Base-by-base conservation (phyloP, 2,113 vertebrate genomes). In the Alosa alosa region DNA sequence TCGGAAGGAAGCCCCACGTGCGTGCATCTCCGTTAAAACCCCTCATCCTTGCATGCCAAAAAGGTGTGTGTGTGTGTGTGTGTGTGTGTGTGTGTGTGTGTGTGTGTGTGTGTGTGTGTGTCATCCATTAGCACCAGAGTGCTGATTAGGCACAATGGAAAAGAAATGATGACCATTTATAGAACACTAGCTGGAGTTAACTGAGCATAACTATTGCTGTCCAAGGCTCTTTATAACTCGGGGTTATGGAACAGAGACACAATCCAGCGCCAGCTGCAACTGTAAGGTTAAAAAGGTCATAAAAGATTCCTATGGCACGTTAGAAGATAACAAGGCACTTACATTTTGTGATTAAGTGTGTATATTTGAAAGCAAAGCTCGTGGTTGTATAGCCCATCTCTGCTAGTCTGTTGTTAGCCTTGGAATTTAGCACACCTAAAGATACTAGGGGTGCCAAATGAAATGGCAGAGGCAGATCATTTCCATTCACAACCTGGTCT, bases 151-250 rank as follows among this genome's bases (percentile, higher is more conserved):
- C 91, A 89, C 89, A 84, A 60, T 85, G 46, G 68, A 88, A 88
- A 91, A 88, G 89, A 90, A 92, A 91, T 88, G 91, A 93, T 90
- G 89, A 88, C 86, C 90, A 90, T 92, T 93, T 91, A 93, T 89
- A 91, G 90, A 93, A 90, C 89, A 93, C 90, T 87, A 92, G 90
- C 88, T 86, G 82, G 86, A 93, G 91, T 91, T 91, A 93, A 93
- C 92, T 85, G 88, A 89, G 91, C 90, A 90, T 52, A 81, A 91
- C 91, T 93, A 92, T 91, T 94, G 92, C 90, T 92, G 92, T 92
- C 89, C 84, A 88, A 91, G 89, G 90, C 92, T 90, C 91, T 93
- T 86, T 90, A 90, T 84, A 75, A 60, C 44, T 18, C 84, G 52
- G 52, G 47, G 75, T 78, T 78, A 78, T 41, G 72, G 72, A 36